Base-by-base conservation (phyloP, 1,140 invertebrate genomes). In the Kradibia gibbosae region DNA sequence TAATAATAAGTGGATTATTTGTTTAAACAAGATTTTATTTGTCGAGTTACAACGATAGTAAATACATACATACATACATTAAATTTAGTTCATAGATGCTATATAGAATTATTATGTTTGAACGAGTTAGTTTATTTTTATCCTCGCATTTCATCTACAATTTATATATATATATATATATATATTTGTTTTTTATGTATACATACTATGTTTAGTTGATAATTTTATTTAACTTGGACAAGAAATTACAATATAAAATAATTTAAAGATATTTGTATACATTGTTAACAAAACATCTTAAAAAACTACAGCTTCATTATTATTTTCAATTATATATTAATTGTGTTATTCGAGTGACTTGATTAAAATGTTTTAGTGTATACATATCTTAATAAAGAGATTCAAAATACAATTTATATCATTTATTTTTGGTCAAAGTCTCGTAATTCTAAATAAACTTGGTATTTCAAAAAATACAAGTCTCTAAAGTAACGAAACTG, bases 1-100 rank as follows among this genome's bases (percentile, higher is more conserved):
- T n/a, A n/a, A n/a, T n/a, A n/a, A n/a, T n/a, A n/a, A 7, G 22
- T 20, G 4, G n/a, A n/a, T 3, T 4, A 17, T 72, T 78, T 78
- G 76, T 82, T 82, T 75, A 82, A 82, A 82, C 72, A 82, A 82
- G 70, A 79, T 82, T 82, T 82, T 82, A 82, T 82, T 82, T 67
- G 76, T 70, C 81, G 77, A 79, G 77, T 79, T 82, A 82, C 81
- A 82, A 82, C 81, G 60, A 82, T 82, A 82, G 70, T 78, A 82
- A 82, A 82, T 82, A 82, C 76, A 82, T 82, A 79, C 81, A 78
- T 78, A 82, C 81, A 82, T 82, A 82, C 60, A 82, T 82, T 70
- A 72, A 82, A 67, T 79, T 82, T 78, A 48, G 70, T 72, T 82
- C 77, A 79, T 78, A 82, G 74, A 79, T 72, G 81, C 75, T 82